Evolutionary conservation across 2,113 vertebrate genomes (phyloP).

Genomic region (Anolis sagrei): DNA sequence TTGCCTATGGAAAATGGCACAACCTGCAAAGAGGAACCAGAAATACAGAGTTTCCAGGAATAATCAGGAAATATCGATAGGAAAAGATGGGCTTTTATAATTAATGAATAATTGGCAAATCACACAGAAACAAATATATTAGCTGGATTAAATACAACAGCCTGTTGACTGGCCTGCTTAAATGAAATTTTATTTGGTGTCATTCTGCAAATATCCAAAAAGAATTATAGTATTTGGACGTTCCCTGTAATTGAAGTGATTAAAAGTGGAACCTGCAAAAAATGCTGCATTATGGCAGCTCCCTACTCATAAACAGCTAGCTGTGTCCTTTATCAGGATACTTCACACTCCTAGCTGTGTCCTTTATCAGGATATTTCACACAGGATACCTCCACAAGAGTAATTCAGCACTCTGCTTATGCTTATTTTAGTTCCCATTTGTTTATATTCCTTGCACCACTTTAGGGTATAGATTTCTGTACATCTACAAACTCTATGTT

Average conservation of each 20-base stretch:
- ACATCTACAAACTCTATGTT: not conserved
- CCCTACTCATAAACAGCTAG: not conserved
- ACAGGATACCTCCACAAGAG: not conserved
- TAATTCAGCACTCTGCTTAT: not conserved
- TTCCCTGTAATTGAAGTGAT: not conserved
- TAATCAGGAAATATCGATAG: not conserved
- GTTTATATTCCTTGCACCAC: not conserved
- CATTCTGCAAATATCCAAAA: not conserved
- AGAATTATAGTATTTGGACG: not conserved
- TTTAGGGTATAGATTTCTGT: not conserved
- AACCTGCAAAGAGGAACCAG: slow-evolving; percentile 6
- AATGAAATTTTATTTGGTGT: not conserved
- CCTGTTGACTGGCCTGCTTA: no score
- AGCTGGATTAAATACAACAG: not conserved
- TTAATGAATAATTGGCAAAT: not conserved
- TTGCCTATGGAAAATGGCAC: slow-evolving; percentile 30
- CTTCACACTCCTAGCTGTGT: not conserved
- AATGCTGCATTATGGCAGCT: not conserved
- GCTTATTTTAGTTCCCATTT: not conserved
- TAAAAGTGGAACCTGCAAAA: not conserved
- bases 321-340: not conserved
- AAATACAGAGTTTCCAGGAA: not conserved
- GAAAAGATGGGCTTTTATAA: not conserved
- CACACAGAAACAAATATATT: not conserved
- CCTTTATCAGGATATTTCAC: not conserved